Conservation (phyloP, 1,140 invertebrate genomes). For the Heliconius hermathena region DNA sequence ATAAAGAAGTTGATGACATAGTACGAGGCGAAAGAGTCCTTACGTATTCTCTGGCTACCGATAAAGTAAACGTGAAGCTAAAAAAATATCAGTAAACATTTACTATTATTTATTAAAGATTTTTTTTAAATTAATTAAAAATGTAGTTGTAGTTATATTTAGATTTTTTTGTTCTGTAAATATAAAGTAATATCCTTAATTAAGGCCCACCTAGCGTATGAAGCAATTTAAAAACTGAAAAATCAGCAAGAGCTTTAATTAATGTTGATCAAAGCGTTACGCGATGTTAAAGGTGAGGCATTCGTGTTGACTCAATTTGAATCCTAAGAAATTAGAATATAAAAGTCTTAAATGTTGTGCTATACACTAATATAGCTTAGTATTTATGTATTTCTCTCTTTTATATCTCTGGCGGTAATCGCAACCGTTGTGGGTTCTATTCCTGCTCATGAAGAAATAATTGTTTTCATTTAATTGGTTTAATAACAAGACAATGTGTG, state of each 20-base stretch:
- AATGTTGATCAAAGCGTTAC: constrained; percentile 55
- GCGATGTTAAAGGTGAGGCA: constrained; percentile 29
- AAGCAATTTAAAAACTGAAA: constrained; percentile 57
- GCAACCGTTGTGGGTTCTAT: no score
- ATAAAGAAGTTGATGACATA: no score
- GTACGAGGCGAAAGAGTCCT: no score
- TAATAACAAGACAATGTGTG: no score
- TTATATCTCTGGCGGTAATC: no score
- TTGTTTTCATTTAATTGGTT: no score
- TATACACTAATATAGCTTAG: background rate
- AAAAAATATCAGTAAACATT: background rate
- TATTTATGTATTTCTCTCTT: background rate
- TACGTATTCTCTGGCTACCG: no score
- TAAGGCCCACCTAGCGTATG: constrained; percentile 43
- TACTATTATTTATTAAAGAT: background rate
- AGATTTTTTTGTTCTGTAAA: constrained; percentile 12
- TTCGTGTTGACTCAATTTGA: constrained; percentile 24
- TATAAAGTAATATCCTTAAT: constrained; percentile 47
- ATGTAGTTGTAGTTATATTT: background rate
- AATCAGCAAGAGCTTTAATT: constrained; percentile 58
- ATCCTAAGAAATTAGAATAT: constrained; percentile 15
- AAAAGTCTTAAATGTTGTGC: constrained; percentile 1
- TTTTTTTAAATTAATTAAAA: background rate
- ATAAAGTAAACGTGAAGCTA: no score
- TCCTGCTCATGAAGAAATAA: no score